Evolutionary conservation across 2,888 invertebrate species (phyloP), one percentile per base, ranked within the genome.

Genomic region (Rhamnusium bicolor): DNA sequence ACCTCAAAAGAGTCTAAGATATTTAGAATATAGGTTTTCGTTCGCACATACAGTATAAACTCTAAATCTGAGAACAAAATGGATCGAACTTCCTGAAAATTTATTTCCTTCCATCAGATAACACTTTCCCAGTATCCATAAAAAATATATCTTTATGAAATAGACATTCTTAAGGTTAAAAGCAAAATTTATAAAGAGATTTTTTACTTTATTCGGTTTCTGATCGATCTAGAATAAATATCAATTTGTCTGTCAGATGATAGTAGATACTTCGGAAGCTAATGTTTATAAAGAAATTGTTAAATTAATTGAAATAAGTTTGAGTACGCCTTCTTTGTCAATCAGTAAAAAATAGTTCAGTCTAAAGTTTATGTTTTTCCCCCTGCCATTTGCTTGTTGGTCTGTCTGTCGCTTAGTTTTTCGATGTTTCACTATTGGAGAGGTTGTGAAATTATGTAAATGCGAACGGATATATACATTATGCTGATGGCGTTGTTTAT

Each of bases 71-170:
- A 47, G n/a, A 5, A 47, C 47, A 14, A 62, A 40, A 47, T 32
- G 62, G 62, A 46, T 62, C 62, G 62, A 62, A 62, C 46, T 62
- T 2, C 62, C 47, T 47, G 21, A 62, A 47, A 62, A 62, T 62
- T 62, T 62, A 62, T 62, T 24, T 62, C 62, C 47, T 19, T 19
- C 62, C 46, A 40, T 62, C 62, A 47, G 62, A 47, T 62, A 62
- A 62, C 62, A 62, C 46, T 62, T 6, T 46, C 47, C 46, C 46
- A 47, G 62, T 19, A 21, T 62, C 40, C 62, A 47, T 47, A 62
- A 62, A 62, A 62, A 47, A 62, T 62, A 62, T 62, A 62, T 62
- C 62, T 62, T 46, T 62, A 62, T 47, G 62, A 62, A 62, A 62
- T 62, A 62, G 62, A 47, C 47, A 47, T 47, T 62, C 47, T 62